A percentile compares a stretch with the other conserved stretches of the same genome.
Conservation (phyloP, 1,140 invertebrate genomes). For the Euglossa dilemma region DNA sequence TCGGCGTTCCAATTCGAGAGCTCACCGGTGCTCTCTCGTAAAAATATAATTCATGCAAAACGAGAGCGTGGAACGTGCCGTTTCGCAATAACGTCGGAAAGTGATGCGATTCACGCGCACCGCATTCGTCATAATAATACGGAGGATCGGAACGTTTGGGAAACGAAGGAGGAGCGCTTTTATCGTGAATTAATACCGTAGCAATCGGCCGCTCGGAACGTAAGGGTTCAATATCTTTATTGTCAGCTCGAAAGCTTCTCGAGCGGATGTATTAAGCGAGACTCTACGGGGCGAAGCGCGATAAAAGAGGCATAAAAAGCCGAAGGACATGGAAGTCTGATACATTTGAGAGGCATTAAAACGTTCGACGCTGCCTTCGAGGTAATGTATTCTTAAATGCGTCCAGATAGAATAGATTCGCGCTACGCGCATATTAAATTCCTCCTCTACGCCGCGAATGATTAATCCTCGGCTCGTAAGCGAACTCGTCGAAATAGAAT, state of each 20-base stretch:
- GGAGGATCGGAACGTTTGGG: slow-evolving; percentile 15
- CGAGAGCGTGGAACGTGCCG: background rate
- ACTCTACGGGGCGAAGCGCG: slow-evolving; percentile 34
- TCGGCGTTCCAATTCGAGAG: no score
- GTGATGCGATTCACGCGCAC: background rate
- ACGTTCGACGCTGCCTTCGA: slow-evolving; percentile 21
- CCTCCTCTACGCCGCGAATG: background rate
- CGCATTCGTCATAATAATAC: slow-evolving; percentile 11
- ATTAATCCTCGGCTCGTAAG: slow-evolving; percentile 10
- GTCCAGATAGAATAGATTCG: slow-evolving; percentile 12
- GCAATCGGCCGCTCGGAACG: slow-evolving; percentile 26
- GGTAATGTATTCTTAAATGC: slow-evolving; percentile 43
- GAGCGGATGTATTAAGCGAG: slow-evolving; percentile 42
- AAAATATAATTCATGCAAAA: background rate
- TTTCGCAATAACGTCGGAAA: background rate
- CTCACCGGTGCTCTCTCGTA: background rate
- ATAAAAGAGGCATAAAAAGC: slow-evolving; percentile 46
- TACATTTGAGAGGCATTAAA: slow-evolving; percentile 44
- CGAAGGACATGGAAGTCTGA: slow-evolving; percentile 36
- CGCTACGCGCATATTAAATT: slow-evolving; percentile 27
- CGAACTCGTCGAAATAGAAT: background rate
- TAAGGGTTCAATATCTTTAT: slow-evolving; percentile 50
- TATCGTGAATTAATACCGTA: slow-evolving; percentile 47
- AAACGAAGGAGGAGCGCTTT: slow-evolving; percentile 24
- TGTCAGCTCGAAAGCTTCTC: slow-evolving; percentile 48